Conservation (phyloP, 2,888 invertebrate genomes). For the Lapara coniferarum region DNA sequence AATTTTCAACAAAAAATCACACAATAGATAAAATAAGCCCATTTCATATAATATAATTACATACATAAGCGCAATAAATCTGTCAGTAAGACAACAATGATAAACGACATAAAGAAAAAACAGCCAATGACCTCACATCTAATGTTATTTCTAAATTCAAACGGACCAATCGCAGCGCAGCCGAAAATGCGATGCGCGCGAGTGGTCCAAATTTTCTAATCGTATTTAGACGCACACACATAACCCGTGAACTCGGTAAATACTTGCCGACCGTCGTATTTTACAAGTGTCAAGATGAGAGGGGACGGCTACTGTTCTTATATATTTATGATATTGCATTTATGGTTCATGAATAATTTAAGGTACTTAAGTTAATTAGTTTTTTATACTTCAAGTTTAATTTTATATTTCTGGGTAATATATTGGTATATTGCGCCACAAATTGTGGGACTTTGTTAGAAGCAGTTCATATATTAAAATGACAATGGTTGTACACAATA, state of each 20-base stretch:
- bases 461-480: no score
- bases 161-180: constrained; percentile 54
- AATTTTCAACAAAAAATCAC: neutral
- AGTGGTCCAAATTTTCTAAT: constrained; percentile 70
- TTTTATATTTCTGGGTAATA: no score
- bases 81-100: constrained; percentile 20
- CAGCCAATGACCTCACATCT: constrained; percentile 51
- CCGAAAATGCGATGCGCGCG: constrained; percentile 63
- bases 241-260: neutral
- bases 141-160: constrained; percentile 64
- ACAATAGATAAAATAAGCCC: neutral
- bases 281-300: constrained; percentile 31
- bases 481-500: no score
- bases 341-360: no score
- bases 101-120: constrained; percentile 28
- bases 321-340: neutral
- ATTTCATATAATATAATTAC: neutral
- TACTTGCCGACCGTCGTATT: constrained; percentile 20
- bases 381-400: neutral
- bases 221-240: constrained; percentile 68
- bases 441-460: no score
- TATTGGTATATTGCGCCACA: no score
- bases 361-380: no score
- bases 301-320: constrained; percentile 27
- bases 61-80: constrained; percentile 11